Evolutionary conservation across 2,797 vertebrate genomes (phyloP).

Genomic region (Acrossocheilus fasciatus): DNA sequence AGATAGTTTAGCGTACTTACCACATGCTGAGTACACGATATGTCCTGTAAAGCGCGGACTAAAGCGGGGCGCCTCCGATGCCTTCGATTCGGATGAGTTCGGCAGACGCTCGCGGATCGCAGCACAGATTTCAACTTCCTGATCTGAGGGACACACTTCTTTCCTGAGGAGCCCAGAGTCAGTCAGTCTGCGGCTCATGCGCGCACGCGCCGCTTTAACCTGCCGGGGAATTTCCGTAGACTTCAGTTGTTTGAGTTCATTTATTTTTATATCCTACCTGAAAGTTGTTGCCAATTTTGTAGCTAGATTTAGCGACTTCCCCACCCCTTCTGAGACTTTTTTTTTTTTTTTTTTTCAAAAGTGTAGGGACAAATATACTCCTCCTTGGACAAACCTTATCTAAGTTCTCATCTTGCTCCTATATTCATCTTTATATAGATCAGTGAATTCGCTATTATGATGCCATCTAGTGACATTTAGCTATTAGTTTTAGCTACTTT

Average conservation of each 20-base stretch:
- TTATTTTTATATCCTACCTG: neutral
- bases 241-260: neutral
- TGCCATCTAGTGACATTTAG: too few species aligned
- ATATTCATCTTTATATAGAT: too few species aligned
- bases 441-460: too few species aligned
- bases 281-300: too few species aligned
- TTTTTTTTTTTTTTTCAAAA: too few species aligned
- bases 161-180: neutral
- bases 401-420: too few species aligned
- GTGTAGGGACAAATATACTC: too few species aligned
- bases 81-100: neutral
- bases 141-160: conserved; percentile 3
- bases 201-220: neutral
- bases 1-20: neutral
- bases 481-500: too few species aligned
- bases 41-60: neutral
- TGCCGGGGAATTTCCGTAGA: neutral
- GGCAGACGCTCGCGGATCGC: neutral
- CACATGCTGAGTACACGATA: neutral
- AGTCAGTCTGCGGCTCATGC: neutral
- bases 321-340: too few species aligned
- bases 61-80: neutral
- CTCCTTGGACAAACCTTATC: too few species aligned
- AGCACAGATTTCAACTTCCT: conserved; percentile 26
- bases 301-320: too few species aligned